phyloP scores from a whole-genome alignment of 2,797 vertebrate genomes.

The Moxostoma hubbsi region DNA sequence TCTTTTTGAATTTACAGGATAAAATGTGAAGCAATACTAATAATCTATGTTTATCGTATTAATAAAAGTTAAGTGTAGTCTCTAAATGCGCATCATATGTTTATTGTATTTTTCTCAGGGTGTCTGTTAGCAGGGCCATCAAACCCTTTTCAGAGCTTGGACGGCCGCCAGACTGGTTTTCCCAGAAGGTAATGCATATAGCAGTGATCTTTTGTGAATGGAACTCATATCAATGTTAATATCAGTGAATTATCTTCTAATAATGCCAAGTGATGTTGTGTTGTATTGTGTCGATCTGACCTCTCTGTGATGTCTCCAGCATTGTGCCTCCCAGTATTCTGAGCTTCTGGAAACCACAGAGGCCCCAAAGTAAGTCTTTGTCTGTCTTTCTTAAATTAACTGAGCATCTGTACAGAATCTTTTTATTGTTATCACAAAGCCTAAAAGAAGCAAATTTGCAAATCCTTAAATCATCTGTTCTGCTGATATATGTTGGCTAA shows the following conservation, averaged over 20 bases:
- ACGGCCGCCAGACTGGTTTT: conserved; percentile 98
- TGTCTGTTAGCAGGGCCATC: conserved; percentile 98
- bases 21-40: too few species aligned
- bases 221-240: neutral
- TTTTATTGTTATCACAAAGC: neutral
- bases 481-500: neutral
- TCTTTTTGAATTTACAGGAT: too few species aligned
- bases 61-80: neutral
- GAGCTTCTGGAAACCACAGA: conserved; percentile 97
- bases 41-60: neutral
- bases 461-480: neutral
- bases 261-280: neutral
- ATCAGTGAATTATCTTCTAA: neutral
- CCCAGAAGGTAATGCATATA: conserved; percentile 87
- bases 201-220: neutral
- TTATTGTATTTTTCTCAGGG: conserved; percentile 78
- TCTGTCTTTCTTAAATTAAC: neutral
- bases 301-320: conserved; percentile 76
- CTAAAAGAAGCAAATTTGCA: neutral
- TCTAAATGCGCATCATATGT: neutral
- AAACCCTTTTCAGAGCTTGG: conserved; percentile 97
- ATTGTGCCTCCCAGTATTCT: conserved; percentile 98
- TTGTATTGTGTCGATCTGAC: neutral
- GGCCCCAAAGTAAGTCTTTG: conserved; percentile 92
- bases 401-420: neutral